phyloP scores from a whole-genome alignment of 2,113 vertebrate genomes.

The Thamnaconus septentrionalis region DNA sequence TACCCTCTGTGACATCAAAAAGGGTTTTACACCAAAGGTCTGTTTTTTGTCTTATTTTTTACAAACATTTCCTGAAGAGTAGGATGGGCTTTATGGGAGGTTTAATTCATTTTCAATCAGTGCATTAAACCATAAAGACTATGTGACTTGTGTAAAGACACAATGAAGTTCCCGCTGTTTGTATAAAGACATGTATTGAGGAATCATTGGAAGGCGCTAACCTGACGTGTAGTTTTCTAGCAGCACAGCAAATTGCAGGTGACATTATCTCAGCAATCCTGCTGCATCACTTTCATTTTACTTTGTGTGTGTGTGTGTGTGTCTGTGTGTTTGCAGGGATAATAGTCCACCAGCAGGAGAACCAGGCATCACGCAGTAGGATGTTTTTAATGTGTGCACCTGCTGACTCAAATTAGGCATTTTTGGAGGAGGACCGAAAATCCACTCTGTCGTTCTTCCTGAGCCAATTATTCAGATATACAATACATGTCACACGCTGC shows the following conservation, averaged over 20 bases:
- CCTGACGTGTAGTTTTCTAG: not conserved
- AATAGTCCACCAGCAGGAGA: slow-evolving; percentile 21
- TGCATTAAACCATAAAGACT: too few species aligned
- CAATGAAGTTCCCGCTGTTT: not conserved
- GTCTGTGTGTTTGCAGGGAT: slow-evolving; percentile 26
- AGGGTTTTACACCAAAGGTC: too few species aligned
- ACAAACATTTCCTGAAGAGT: too few species aligned
- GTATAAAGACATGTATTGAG: not conserved
- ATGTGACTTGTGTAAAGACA: too few species aligned
- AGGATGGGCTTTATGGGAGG: too few species aligned
- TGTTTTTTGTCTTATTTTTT: too few species aligned
- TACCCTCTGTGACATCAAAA: too few species aligned
- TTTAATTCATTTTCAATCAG: too few species aligned
- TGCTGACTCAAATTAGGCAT: slow-evolving; percentile 1
- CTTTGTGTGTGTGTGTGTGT: not conserved
- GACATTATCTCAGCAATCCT: slow-evolving; percentile 4
- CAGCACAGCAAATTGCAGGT: slow-evolving; percentile 14
- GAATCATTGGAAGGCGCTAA: not conserved
- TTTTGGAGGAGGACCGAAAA: slow-evolving; percentile 7
- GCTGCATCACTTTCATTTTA: slow-evolving; percentile 3
- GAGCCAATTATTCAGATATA: not conserved
- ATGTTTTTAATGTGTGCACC: slow-evolving; percentile 11
- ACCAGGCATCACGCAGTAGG: slow-evolving; percentile 3
- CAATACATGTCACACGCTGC: not conserved
- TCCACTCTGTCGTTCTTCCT: slow-evolving; percentile 1